Conservation (phyloP, 2,113 vertebrate species). For the Empidonax traillii region DNA sequence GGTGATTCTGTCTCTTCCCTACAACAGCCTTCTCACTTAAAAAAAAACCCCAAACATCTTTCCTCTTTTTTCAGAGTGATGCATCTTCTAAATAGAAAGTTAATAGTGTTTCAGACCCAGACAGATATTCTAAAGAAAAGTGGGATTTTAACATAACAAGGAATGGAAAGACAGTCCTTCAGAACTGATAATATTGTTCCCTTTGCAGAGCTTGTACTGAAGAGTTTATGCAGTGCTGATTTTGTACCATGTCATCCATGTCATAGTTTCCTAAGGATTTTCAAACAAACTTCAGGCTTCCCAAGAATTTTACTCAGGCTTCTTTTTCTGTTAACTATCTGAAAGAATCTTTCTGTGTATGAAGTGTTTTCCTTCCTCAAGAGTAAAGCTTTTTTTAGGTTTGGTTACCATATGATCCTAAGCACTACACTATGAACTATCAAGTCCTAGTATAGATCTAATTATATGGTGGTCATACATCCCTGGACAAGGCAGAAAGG, state of each 20-base stretch:
- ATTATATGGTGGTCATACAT: neutral
- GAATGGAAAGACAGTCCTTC: neutral
- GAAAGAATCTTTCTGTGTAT: neutral
- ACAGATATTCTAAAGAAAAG: neutral
- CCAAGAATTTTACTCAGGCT: neutral
- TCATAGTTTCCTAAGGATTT: neutral
- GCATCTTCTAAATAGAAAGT: neutral
- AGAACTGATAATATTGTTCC: rapidly evolving
- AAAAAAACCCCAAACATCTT: neutral
- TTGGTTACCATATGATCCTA: neutral
- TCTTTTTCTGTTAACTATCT: neutral
- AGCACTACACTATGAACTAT: neutral
- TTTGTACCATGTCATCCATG: neutral
- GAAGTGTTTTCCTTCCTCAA: neutral
- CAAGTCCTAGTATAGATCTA: neutral
- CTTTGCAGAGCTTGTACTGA: neutral
- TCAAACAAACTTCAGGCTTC: neutral
- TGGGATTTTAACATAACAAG: neutral
- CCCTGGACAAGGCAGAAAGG: neutral
- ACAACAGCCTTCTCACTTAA: neutral
- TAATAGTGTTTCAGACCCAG: neutral
- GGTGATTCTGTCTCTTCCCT: neutral
- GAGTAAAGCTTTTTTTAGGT: neutral
- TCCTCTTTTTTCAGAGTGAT: neutral
- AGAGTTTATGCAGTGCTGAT: neutral